Evolutionary conservation across 2,113 vertebrate species (phyloP).

Genomic region (Xenotilapia leptura): DNA sequence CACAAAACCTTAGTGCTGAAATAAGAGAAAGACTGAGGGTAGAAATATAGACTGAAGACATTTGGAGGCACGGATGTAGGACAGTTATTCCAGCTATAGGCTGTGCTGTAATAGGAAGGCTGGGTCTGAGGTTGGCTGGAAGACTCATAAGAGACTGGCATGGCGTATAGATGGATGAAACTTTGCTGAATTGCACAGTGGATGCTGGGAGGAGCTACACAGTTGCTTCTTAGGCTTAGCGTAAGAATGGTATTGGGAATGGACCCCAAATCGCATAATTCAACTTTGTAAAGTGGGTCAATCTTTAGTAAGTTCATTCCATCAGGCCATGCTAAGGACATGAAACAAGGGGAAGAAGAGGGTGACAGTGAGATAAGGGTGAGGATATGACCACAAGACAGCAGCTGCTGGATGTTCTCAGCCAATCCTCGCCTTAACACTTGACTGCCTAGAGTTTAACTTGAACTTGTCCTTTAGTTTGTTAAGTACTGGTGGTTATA

Average conservation of each 20-base stretch:
- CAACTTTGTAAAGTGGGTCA: conserved; percentile 44
- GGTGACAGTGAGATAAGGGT: neutral
- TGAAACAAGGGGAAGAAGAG: neutral
- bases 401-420: conserved; percentile 10
- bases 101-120: neutral
- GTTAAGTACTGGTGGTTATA: neutral
- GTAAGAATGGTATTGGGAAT: neutral
- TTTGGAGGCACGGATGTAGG: conserved; percentile 21
- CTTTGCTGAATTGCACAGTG: conserved; percentile 1
- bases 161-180: neutral
- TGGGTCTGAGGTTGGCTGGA: neutral
- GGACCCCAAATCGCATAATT: neutral
- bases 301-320: conserved; percentile 32
- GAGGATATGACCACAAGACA: neutral
- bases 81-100: neutral
- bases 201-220: neutral
- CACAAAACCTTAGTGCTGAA: neutral
- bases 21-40: neutral
- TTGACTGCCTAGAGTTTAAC: neutral
- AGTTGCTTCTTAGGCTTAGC: neutral
- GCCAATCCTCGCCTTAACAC: neutral
- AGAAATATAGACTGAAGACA: neutral
- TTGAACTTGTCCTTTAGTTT: neutral
- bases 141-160: neutral
- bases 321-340: conserved; percentile 24